Conservation (phyloP, 1,140 invertebrate genomes). For the Drosophila suzukii region DNA sequence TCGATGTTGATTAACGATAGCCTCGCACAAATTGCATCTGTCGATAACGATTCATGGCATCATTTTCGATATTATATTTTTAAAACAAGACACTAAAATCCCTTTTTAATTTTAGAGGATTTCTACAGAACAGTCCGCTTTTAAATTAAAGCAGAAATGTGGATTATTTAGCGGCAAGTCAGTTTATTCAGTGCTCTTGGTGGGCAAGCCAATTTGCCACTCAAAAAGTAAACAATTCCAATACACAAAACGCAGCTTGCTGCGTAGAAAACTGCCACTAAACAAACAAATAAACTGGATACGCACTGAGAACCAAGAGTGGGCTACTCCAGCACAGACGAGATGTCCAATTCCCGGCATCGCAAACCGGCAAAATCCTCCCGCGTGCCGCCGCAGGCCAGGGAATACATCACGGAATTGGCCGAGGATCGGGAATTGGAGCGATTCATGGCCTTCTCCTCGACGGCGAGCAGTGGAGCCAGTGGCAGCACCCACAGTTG, state of each 20-base stretch:
- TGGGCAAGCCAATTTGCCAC: no score
- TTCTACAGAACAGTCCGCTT: no score
- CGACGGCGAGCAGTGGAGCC: constrained; percentile 39
- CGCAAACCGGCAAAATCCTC: constrained; percentile 23
- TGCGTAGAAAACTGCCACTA: background rate
- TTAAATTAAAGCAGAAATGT: no score
- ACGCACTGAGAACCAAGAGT: no score
- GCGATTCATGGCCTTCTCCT: constrained; percentile 50
- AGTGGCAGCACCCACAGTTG: constrained; percentile 39
- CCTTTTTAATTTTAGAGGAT: no score
- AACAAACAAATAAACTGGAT: background rate
- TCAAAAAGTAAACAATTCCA: background rate
- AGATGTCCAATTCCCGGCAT: constrained; percentile 8
- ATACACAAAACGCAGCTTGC: background rate
- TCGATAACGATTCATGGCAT: no score
- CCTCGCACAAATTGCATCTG: no score
- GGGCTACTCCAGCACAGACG: background rate
- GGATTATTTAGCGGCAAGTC: no score
- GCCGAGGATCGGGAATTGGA: constrained; percentile 48
- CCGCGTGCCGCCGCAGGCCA: constrained; percentile 40
- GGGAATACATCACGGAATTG: constrained; percentile 40
- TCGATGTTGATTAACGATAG: no score
- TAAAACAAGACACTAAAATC: no score
- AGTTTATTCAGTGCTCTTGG: no score
- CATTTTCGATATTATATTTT: no score